Conservation (phyloP, 2,888 invertebrate genomes). For the Sisyra nigra region DNA sequence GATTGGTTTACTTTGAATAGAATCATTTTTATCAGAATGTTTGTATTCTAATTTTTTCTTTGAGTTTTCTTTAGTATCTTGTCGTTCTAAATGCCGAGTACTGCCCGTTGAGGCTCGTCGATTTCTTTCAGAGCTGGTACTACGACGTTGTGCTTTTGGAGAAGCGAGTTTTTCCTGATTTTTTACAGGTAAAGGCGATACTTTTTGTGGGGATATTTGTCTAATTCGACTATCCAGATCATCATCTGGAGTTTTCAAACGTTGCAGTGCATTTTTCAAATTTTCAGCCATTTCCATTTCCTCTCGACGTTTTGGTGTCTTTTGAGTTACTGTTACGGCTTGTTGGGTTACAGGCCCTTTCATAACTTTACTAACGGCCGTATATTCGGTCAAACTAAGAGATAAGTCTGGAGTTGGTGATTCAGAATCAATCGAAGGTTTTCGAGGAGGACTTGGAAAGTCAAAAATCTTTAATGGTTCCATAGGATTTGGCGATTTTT, state of each 20-base stretch:
- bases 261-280: conserved; percentile 38
- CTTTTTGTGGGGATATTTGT: background rate
- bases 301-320: conserved; percentile 37
- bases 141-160: conserved; percentile 3
- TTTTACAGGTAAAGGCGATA: background rate
- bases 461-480: conserved; percentile 13
- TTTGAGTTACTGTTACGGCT: conserved; percentile 42
- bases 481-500: background rate
- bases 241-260: conserved; percentile 15
- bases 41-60: background rate
- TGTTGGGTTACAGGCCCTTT: conserved; percentile 54
- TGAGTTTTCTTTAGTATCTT: background rate
- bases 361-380: conserved; percentile 57
- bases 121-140: background rate
- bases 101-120: background rate
- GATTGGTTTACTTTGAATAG: background rate
- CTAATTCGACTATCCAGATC: background rate
- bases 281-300: conserved; percentile 34
- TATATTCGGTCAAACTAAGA: conserved; percentile 34
- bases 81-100: conserved; percentile 1
- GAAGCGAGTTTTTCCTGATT: background rate
- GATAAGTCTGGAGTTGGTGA: conserved; percentile 18
- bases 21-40: background rate
- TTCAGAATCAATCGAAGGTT: conserved; percentile 14
- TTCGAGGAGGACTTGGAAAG: conserved; percentile 12